Evolutionary conservation across 2,888 invertebrate species (phyloP), one percentile per base, ranked within the genome.

Genomic region (Pterostichus niger): DNA sequence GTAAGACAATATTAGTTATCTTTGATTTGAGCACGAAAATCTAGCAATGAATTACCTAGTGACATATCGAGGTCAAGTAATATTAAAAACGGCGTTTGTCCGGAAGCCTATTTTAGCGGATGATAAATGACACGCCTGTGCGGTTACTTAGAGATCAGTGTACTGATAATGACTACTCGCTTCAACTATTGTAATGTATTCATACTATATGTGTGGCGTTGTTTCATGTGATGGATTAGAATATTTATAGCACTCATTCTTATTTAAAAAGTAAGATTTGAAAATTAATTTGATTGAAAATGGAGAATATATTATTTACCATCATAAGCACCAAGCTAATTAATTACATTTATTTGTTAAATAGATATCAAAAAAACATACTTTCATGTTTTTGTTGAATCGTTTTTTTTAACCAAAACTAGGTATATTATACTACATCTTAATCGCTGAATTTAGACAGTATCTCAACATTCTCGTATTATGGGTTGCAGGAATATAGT

Each of bases 51-150:
- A 75, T 75, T 75, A 75, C 13, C 44, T 54, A 46, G 40, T 82
- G 82, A 82, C 82, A 82, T 49, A 82, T 82, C 82, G 82, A 82
- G 82, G 82, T 75, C 82, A 82, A 75, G 44, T 75, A 59, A 75
- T 82, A 75, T 82, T 81, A 82, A 82, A 82, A 71, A 61, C 82
- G 75, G 82, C 82, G 61, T 82, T 75, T 82, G 82, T 82, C 73
- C 82, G 82, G 82, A 82, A 82, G 82, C 82, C 82, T 75, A 68
- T 46, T 59, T 82, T 59, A 75, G 82, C 59, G 75, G 49, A 82
- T 82, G 82, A 82, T 82, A 82, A 82, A 82, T 82, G 82, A 82
- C 82, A 73, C 61, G 71, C 44, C 81, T 17, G 46, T 82, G 73
- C 46, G 46, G 75, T 82, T 82, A 82, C 82, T 75, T 44, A 46